These are phyloP conservation scores for Ceratitis capitata DNA, from an alignment of 1,140 invertebrate species.

Conservation along the genomic window DNA sequence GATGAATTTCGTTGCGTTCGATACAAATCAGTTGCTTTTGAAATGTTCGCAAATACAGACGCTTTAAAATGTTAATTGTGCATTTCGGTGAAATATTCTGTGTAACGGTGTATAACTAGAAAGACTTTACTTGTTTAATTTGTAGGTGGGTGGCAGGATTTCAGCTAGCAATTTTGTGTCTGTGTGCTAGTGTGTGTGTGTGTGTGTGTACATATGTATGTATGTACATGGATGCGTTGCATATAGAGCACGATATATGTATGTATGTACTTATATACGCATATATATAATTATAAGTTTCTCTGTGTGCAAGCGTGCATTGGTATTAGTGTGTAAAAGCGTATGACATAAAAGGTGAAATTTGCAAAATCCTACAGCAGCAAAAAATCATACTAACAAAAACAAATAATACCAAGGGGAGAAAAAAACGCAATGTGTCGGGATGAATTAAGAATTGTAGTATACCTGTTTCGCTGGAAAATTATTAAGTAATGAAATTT, in stretches of 20 bases:
- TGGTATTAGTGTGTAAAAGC: constrained; percentile 32
- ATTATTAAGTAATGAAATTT: not conserved
- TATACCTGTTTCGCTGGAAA: not conserved
- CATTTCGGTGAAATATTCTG: not conserved
- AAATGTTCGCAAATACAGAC: constrained; percentile 58
- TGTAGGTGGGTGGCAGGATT: constrained; percentile 8
- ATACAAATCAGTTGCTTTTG: constrained; percentile 58
- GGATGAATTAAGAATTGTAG: not conserved
- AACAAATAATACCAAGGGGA: not conserved
- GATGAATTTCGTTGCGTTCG: constrained; percentile 30
- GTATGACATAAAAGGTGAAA: constrained; percentile 36
- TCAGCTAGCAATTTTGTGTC: no score
- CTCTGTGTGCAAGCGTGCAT: not conserved
- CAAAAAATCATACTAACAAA: no score
- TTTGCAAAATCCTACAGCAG: not conserved
- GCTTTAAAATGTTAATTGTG: constrained; percentile 41
- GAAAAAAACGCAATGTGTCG: not conserved
- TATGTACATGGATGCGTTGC: no score
- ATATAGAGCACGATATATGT: no score
- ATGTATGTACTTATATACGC: not conserved
- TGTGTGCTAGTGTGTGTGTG: not conserved
- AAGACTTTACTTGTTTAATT: not conserved
- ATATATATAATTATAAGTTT: not conserved
- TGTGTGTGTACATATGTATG: not conserved
- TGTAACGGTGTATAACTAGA: constrained; percentile 20